phyloP scores from a whole-genome alignment of 1,140 invertebrate genomes.

The Magallana ariakensis region DNA sequence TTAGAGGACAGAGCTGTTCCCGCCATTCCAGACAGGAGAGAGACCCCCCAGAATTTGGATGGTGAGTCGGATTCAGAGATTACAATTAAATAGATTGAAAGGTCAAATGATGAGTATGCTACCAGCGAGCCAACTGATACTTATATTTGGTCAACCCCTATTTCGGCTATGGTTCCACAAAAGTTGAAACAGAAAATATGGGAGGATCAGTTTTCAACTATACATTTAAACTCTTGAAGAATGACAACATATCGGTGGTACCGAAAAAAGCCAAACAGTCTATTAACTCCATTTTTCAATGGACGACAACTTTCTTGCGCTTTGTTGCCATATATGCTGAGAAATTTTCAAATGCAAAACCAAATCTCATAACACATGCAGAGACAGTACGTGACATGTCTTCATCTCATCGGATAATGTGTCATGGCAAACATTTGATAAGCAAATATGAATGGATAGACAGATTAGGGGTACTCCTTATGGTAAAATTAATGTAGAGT shows the following conservation, averaged over 20 bases:
- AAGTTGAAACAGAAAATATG: too few species aligned
- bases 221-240: not conserved
- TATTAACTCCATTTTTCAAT: not conserved
- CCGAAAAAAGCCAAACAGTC: not conserved
- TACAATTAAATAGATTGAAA: not conserved
- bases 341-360: conserved; percentile 35
- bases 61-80: too few species aligned
- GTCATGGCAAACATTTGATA: conserved; percentile 38
- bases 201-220: conserved; percentile 35
- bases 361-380: conserved; percentile 41
- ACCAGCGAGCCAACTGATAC: too few species aligned
- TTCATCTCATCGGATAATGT: not conserved
- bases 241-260: not conserved
- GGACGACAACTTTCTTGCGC: conserved; percentile 32
- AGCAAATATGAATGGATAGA: conserved; percentile 20
- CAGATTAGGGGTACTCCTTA: not conserved
- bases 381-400: conserved; percentile 47
- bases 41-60: too few species aligned
- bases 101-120: too few species aligned
- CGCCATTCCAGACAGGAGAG: too few species aligned
- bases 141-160: too few species aligned
- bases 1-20: too few species aligned
- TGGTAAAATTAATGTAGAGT: conserved; percentile 24
- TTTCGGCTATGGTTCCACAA: too few species aligned
- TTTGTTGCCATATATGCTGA: conserved; percentile 49